These are phyloP conservation scores for Podotricha telesiphe DNA, from an alignment of 2,888 invertebrate species.

Conservation along the genomic window DNA sequence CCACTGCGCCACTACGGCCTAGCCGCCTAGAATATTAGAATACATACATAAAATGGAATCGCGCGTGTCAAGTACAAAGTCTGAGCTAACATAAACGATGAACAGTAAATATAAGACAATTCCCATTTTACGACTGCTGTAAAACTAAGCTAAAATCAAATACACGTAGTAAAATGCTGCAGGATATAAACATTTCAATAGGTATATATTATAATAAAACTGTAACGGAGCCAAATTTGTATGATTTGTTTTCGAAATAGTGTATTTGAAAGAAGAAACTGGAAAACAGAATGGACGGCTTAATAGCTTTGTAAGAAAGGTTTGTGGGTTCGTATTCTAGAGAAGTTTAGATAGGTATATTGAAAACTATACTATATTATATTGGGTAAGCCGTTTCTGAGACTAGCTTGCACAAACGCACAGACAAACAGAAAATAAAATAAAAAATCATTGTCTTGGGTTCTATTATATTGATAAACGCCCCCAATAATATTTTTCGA, in stretches of 20 bases:
- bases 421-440: no score
- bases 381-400: no score
- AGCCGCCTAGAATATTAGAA: neutral
- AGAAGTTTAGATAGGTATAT: no score
- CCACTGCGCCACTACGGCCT: neutral
- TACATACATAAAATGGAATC: conserved; percentile 12
- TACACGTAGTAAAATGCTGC: conserved; percentile 37
- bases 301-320: no score
- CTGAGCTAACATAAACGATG: conserved; percentile 17
- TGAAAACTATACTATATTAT: no score
- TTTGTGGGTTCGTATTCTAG: no score
- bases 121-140: conserved; percentile 36
- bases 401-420: no score
- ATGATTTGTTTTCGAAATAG: neutral
- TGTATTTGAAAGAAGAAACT: neutral
- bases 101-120: conserved; percentile 32
- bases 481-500: no score
- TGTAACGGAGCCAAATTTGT: conserved; percentile 16
- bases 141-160: conserved; percentile 37
- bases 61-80: conserved; percentile 23
- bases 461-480: no score
- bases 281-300: neutral
- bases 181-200: conserved; percentile 37
- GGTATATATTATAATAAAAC: conserved; percentile 15
- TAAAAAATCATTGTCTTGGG: no score